Percentiles rank a stretch among this genome's conserved stretches.
Evolutionary conservation across 2,888 invertebrate genomes (phyloP).

Genomic region (Cryptosula pallasiana): DNA sequence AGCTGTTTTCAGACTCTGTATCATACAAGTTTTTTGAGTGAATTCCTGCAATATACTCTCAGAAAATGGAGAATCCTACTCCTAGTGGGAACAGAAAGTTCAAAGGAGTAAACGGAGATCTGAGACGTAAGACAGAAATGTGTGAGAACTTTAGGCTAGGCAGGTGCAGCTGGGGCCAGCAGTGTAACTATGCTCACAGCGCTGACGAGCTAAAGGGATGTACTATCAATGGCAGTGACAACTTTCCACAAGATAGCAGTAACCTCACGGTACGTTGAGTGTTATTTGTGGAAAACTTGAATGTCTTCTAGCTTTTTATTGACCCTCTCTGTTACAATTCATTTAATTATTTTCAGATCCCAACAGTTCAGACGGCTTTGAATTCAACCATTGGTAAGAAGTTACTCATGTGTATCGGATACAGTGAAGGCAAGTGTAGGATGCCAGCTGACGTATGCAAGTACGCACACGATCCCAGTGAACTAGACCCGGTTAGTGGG

Average conservation of each 20-base stretch:
- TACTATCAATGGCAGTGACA: too few species aligned
- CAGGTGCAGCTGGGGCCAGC: background rate
- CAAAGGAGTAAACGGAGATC: background rate
- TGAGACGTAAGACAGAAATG: background rate
- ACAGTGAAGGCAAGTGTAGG: background rate
- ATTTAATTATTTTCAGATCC: too few species aligned
- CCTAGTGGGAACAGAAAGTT: background rate
- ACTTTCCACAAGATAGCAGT: too few species aligned
- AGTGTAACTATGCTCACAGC: slow-evolving; percentile 5
- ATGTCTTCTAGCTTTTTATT: too few species aligned
- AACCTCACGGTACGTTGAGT: too few species aligned
- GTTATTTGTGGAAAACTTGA: too few species aligned
- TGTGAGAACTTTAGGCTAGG: background rate
- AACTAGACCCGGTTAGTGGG: slow-evolving; percentile 4
- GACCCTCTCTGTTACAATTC: too few species aligned
- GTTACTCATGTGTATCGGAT: background rate
- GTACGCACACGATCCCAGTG: background rate
- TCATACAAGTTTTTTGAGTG: too few species aligned
- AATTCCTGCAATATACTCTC: too few species aligned
- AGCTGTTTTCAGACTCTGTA: too few species aligned
- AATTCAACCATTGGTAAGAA: background rate
- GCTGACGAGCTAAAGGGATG: background rate
- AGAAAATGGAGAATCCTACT: background rate
- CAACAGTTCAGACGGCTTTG: too few species aligned
- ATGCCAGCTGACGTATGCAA: background rate